Evolutionary conservation across 1,140 invertebrate genomes (phyloP), one percentile per base, ranked within the genome.

Genomic region (Sarcophaga peregrina): DNA sequence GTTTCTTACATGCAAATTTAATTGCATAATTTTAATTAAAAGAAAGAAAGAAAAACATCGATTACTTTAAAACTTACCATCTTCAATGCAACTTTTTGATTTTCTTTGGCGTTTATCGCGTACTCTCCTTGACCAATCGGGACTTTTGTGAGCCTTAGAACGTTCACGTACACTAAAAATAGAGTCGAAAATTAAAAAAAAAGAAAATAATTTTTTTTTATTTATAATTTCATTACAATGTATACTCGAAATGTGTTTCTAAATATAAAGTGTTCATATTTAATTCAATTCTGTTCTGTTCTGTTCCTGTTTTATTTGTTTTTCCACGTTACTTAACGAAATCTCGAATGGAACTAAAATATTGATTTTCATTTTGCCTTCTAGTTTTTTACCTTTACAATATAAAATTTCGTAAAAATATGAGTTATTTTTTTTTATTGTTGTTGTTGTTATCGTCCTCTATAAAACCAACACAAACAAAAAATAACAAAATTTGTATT

Each of bases 121-220:
- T 47, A 91, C 90, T 84, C 91, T 88, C 83, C 91, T 90, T 25
- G 90, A 91, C 91, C 91, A 92, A 85, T 91, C 91, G 7, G 91
- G 86, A 82, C 87, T 90, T 81, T 91, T 91, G 85, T 91, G 91
- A 8, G 84, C 85, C 85, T 91, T 92, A 73, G 89, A 87, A 52
- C 86, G 85, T 87, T 91, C 91, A 75, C 90, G 85, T 5, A 92
- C 89, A 82, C 91, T 92, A 85, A 13, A 37, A 91, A 87, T 58
- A 52, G 50, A 62, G n/a, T 37, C 25, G 25, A 4, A 4, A 37
- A 37, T 37, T n/a, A 68, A 68, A 68, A 68, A 0, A 68, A 37
- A 20, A 58, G 54, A 4, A 68, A 20, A 9, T 68, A 68, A 20
- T 68, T 68, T 9, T 8, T 25, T 58, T 58, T 58, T 58, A 58